These are phyloP conservation scores for Charanyca ferruginea DNA, from an alignment of 2,888 invertebrate genomes.

Conservation along the genomic window DNA sequence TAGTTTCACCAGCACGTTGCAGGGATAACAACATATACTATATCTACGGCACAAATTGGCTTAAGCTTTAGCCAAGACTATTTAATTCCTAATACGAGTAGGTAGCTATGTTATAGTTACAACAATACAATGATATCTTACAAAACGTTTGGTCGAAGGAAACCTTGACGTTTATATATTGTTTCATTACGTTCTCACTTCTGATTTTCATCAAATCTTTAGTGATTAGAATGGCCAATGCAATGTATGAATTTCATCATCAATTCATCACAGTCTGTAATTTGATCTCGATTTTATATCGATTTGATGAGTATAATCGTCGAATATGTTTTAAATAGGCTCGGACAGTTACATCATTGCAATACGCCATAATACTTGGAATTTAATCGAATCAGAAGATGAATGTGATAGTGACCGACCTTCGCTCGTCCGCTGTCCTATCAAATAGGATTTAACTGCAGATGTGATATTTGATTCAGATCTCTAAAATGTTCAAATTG, in stretches of 20 bases:
- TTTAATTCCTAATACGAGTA: constrained; percentile 13
- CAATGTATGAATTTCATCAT: constrained; percentile 18
- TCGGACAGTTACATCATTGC: constrained; percentile 25
- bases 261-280: background rate
- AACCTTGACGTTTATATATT: constrained; percentile 39
- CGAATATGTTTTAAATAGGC: constrained; percentile 4
- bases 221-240: background rate
- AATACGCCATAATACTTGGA: constrained; percentile 8
- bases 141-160: constrained; percentile 14
- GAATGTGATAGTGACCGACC: constrained; percentile 46
- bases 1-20: background rate
- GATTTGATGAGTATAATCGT: constrained; percentile 1
- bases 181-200: constrained; percentile 23
- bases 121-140: constrained; percentile 31
- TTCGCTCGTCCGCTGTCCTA: constrained; percentile 20
- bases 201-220: constrained; percentile 18
- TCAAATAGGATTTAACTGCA: constrained; percentile 34
- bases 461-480: background rate
- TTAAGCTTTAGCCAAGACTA: background rate
- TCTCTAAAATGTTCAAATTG: constrained; percentile 5
- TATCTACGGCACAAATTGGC: background rate
- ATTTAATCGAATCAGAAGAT: constrained; percentile 16
- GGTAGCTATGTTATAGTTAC: constrained; percentile 9
- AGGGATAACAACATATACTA: background rate
- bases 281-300: constrained; percentile 15